These are phyloP conservation scores for Nipponacmea schrenckii DNA, from an alignment of 2,888 invertebrate genomes.

Conservation along the genomic window DNA sequence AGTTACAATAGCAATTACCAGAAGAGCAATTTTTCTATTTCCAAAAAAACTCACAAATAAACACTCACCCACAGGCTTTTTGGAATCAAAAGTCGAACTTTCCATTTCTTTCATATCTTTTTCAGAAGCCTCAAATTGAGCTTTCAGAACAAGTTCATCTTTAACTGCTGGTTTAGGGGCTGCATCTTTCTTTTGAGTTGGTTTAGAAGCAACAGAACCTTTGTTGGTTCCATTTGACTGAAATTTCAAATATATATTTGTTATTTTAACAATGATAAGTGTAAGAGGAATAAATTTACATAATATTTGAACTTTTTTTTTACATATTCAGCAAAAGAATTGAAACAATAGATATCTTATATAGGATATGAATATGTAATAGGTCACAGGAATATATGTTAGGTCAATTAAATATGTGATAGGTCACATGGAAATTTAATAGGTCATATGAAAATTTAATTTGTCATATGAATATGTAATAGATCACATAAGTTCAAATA, in stretches of 20 bases:
- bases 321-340: too few species aligned
- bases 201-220: background rate
- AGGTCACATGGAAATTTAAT: background rate
- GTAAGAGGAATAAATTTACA: slow-evolving; percentile 1
- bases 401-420: background rate
- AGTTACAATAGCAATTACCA: too few species aligned
- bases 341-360: too few species aligned
- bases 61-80: background rate
- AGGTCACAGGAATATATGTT: background rate
- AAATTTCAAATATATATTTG: background rate
- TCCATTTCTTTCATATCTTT: background rate
- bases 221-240: background rate
- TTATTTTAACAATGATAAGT: background rate
- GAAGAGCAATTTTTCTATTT: too few species aligned
- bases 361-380: background rate
- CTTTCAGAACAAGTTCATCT: too few species aligned
- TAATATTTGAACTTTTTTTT: too few species aligned
- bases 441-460: background rate
- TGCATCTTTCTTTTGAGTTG: slow-evolving; percentile 3
- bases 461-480: background rate
- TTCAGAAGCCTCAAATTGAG: too few species aligned
- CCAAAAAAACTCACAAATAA: background rate
- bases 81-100: background rate
- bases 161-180: too few species aligned
- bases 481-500: too few species aligned